Percentiles rank a stretch among this genome's conserved stretches.
phyloP scores from a whole-genome alignment of 2,113 vertebrate genomes.

The Bolborhynchus lineola region DNA sequence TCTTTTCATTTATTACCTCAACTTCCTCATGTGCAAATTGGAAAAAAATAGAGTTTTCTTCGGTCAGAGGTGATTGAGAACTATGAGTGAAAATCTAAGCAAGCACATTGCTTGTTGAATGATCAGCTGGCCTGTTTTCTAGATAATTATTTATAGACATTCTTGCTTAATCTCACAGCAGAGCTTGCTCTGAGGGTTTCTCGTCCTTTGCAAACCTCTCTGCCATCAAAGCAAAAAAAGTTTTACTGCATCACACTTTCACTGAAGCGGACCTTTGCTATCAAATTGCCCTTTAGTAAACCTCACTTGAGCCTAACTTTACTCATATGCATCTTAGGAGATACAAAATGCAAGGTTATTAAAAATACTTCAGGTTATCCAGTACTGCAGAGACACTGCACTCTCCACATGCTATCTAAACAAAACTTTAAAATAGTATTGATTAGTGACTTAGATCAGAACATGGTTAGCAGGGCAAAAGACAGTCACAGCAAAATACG shows the following conservation, averaged over 20 bases:
- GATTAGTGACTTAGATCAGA: not conserved
- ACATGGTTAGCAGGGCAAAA: not conserved
- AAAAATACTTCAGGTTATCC: not conserved
- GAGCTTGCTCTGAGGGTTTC: not conserved
- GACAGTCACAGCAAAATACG: not conserved
- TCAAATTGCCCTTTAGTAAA: not conserved
- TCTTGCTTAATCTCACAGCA: not conserved
- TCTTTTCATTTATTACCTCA: not conserved
- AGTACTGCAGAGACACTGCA: not conserved
- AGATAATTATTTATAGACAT: not conserved
- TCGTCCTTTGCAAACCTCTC: not conserved
- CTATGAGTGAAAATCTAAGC: not conserved
- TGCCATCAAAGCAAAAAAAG: not conserved
- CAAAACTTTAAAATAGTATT: not conserved
- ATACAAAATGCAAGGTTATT: not conserved
- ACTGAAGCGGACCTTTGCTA: not conserved
- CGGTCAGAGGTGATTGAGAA: not conserved
- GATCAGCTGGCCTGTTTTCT: not conserved
- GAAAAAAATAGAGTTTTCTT: not conserved
- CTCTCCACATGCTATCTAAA: not conserved
- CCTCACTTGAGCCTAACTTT: not conserved
- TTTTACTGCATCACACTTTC: not conserved
- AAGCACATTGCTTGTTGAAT: not conserved
- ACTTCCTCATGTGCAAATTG: not conserved
- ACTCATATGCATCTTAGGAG: not conserved